Base-by-base conservation (phyloP, 1,140 invertebrate genomes). In the Drosophila equinoxialis region DNA sequence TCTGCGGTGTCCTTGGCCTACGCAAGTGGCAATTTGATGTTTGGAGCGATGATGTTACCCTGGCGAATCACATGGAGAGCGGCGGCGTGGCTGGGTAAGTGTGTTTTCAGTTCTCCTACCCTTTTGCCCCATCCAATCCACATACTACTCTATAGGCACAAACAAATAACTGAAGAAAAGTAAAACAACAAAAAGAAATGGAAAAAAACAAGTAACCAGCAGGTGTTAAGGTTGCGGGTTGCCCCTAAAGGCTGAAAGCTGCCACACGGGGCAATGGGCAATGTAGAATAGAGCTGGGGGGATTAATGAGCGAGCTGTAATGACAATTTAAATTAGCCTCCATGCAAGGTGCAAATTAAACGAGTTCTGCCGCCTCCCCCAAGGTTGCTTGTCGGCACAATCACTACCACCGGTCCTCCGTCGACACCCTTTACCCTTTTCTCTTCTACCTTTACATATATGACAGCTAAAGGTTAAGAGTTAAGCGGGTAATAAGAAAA, bases 21-120 rank as follows among this genome's bases (percentile, higher is more conserved):
- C 93, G 97, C 60, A 99, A 99, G 93, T 99, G 98, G 98, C 98
- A 99, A 94, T 99, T 98, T 93, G 98, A 99, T 93, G 97, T 99
- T 41, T 99, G 98, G 98, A 98, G 97, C 79, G 97, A 98, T 93
- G 98, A 99, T 93, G 98, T 99, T 85, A 98, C 97, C 17, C 94
- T 99, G 5, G 98, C 98, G 58, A 99, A 99, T 94, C 96, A 98
- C 87, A 98, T 99, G 98, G 98, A 99, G 93, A 97, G 97, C 48
- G 97, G 97, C 13, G 98, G 98, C 60, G 94, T 98, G 57, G 97
- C 98, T 8, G 98, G 98, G 97, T 98, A 92, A 95, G 94, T 93
- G 63, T 26, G n/a, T 37, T 0, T 60, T 8, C 71, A 61, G 54
- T 73, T 1, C n/a, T 17, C 42, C 1, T 3, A 6, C 6, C 8